Base-by-base conservation (phyloP, 2,888 invertebrate genomes). In the Chelonus formosanus region DNA sequence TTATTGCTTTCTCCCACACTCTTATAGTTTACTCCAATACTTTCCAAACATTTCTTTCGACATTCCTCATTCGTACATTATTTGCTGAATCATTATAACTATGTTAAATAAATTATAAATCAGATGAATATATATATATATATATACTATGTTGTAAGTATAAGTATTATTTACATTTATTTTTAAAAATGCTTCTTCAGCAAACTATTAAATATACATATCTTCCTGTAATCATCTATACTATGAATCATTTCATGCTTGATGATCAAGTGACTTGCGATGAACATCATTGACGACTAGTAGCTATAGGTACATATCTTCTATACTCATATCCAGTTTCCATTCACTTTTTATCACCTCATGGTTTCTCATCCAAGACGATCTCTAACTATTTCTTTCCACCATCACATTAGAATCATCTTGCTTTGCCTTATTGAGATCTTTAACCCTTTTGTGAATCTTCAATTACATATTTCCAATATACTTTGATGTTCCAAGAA, bases 361-460 rank as follows among this genome's bases (percentile, higher is more conserved):
- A 53, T 58, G 64, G 52, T 45, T 36, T 58, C 53, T 47, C 36
- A 47, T 59, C 54, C 58, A 50, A 36, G 53, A 63, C 52, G 53
- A 45, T 65, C 45, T 65, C 47, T 36, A 54, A 20, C 20, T 20
- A 20, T 20, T 20, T 65, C 36, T 47, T 47, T 47, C 40, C 59
- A 45, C 10, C 58, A 45, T 36, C 45, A 50, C 31, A 34, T 7
- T 32, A n/a, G n/a, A 32, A 5, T 35, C 48, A 5, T 57, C 43
- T 52, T 52, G 36, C 47, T 5, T 43, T 48, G 5, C 48, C 10
- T 61, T 53, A 10, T 32, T 20, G 5, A 48, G 48, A 48, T 48
- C 20, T 20, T 20, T 20, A 20, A 20, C 20, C 20, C 20, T 20
- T 20, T 20, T 20, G 20, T 20, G 20, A 20, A 20, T 20, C 20